These are phyloP conservation scores for Pseudorasbora parva DNA, from an alignment of 2,113 vertebrate species.

Conservation along the genomic window DNA sequence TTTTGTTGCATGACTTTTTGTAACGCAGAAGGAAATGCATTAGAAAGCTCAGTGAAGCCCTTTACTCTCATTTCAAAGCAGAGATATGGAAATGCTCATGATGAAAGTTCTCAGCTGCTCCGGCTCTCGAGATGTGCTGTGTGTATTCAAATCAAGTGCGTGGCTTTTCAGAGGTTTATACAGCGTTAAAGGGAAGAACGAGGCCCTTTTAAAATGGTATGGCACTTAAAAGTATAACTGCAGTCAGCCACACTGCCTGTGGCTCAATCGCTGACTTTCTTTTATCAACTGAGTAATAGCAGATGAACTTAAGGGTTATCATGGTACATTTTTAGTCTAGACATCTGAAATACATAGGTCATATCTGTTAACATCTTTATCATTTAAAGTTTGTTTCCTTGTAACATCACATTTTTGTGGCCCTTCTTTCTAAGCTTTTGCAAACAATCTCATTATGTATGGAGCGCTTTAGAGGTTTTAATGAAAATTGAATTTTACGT, in stretches of 20 bases:
- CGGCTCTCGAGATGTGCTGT: not conserved
- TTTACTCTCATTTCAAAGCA: not conserved
- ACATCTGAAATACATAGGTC: not conserved
- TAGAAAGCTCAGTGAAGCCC: not conserved
- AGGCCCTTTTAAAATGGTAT: not conserved
- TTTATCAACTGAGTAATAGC: not conserved
- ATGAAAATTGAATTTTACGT: not conserved
- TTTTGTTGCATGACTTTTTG: conserved; percentile 1
- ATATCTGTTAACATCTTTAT: not conserved
- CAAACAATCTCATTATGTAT: not conserved
- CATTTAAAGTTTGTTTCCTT: not conserved
- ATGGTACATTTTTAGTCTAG: not conserved
- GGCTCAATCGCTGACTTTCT: not conserved
- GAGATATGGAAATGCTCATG: conserved; percentile 11
- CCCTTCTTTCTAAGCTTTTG: not conserved
- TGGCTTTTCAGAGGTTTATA: conserved; percentile 6
- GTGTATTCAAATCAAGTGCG: not conserved
- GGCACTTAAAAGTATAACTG: not conserved
- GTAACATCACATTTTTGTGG: not conserved
- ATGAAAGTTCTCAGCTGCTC: conserved; percentile 20
- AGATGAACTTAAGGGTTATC: conserved; percentile 1
- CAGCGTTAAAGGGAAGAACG: not conserved
- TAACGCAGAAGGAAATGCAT: not conserved
- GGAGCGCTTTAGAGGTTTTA: too few relatives aligned
- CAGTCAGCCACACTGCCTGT: not conserved